Conservation (phyloP, 2,797 vertebrate species). For the Onychomys leucogaster region DNA sequence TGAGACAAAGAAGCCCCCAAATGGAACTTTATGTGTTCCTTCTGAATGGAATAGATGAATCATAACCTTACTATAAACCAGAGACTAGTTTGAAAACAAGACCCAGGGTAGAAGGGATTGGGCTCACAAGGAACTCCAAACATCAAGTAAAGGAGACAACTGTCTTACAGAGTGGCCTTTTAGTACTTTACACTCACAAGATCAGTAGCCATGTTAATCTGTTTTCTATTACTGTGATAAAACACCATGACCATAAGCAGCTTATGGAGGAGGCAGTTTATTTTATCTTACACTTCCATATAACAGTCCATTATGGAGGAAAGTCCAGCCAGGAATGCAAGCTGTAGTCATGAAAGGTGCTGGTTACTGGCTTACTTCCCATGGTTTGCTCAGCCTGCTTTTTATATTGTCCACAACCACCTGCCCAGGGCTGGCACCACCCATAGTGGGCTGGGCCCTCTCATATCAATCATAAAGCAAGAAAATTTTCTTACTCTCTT, state of each 20-base stretch:
- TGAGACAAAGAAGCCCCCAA: neutral
- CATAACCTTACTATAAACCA: neutral
- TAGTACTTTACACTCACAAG: neutral
- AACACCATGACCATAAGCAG: neutral
- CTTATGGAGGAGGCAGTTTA: neutral
- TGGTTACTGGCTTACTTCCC: too few relatives aligned
- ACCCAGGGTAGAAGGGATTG: neutral
- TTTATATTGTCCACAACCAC: too few relatives aligned
- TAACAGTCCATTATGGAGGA: neutral
- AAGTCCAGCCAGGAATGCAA: neutral
- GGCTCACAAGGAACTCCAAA: neutral
- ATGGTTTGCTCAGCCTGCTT: too few relatives aligned
- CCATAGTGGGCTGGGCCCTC: too few relatives aligned
- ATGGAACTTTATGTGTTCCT: neutral
- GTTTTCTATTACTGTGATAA: neutral
- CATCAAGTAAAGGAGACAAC: neutral
- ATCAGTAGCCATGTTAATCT: neutral
- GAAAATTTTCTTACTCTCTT: neutral
- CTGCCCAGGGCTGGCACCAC: too few relatives aligned
- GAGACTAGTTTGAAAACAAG: neutral
- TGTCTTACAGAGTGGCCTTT: neutral
- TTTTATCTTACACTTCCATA: neutral
- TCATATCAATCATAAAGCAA: neutral
- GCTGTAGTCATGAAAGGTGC: neutral
- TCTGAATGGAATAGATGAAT: neutral